A percentile compares a stretch with the other conserved stretches of the same genome.
These are phyloP conservation scores for Oreochromis tanganicae DNA, from an alignment of 2,113 vertebrate genomes.

Conservation along the genomic window DNA sequence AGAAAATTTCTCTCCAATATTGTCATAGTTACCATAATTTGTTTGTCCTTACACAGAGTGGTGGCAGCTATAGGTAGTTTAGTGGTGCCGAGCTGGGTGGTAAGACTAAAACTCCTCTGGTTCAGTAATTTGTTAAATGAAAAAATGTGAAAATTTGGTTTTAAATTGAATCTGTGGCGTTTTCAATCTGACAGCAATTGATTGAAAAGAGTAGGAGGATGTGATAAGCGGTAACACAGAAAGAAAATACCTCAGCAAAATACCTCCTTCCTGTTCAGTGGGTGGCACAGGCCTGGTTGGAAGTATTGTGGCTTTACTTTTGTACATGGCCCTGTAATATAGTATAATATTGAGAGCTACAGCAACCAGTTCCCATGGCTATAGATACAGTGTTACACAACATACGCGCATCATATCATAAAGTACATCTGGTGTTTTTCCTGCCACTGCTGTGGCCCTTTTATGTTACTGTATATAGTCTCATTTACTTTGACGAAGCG, in stretches of 20 bases:
- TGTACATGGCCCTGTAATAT: background rate
- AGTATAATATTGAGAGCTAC: background rate
- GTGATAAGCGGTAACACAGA: background rate
- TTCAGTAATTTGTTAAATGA: background rate
- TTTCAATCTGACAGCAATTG: conserved; percentile 31
- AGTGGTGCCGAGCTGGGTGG: background rate
- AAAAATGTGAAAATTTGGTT: background rate
- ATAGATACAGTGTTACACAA: background rate
- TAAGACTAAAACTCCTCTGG: background rate
- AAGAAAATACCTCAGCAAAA: conserved; percentile 26
- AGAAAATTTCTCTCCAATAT: background rate
- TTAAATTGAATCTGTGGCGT: conserved; percentile 22
- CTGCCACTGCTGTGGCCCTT: background rate
- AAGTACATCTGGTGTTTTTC: background rate
- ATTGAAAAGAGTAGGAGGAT: conserved; percentile 25
- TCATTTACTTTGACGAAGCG: background rate
- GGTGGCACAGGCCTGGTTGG: conserved; percentile 5
- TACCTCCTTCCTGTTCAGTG: conserved; percentile 49
- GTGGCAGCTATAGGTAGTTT: background rate
- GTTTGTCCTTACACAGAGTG: background rate
- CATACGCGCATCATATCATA: background rate
- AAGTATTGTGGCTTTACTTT: conserved; percentile 14
- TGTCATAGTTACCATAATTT: background rate
- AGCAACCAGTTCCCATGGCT: conserved; percentile 12
- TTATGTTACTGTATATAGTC: background rate